A percentile compares a stretch with the other conserved stretches of the same genome.
Evolutionary conservation across 2,797 vertebrate species (phyloP).

Genomic region (Fundulus diaphanus): DNA sequence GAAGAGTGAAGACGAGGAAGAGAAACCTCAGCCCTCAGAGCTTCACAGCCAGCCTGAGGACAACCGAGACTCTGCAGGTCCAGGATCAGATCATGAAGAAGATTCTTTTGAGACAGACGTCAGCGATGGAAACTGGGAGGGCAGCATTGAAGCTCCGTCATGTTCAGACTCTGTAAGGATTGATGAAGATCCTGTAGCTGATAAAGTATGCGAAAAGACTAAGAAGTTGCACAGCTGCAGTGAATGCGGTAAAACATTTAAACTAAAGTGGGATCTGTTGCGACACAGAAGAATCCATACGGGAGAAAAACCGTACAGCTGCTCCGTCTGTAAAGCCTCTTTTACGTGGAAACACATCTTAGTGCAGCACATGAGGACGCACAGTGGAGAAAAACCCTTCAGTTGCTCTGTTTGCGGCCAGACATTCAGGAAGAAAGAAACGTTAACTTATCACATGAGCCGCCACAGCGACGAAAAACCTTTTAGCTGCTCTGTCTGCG

Average conservation of each 20-base stretch:
- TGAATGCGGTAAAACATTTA: constrained; percentile 10
- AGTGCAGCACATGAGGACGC: constrained; percentile 3
- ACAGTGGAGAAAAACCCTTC: constrained; percentile 5
- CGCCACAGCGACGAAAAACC: constrained; percentile 11
- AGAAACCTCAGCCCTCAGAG: constrained; percentile 2
- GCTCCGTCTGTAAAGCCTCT: not conserved
- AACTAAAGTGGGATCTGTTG: not conserved
- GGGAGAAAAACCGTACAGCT: constrained; percentile 6
- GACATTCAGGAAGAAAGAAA: constrained; percentile 2
- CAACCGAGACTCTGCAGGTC: not conserved
- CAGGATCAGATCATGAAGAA: not conserved
- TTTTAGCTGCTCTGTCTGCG: constrained; percentile 14
- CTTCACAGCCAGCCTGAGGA: not conserved
- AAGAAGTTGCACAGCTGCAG: not conserved
- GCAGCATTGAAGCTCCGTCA: not conserved
- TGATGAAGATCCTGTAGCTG: not conserved
- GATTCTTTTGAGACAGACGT: constrained; percentile 2
- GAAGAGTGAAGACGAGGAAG: constrained; percentile 27
- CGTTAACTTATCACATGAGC: constrained; percentile 3
- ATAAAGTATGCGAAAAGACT: not conserved
- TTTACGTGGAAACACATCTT: not conserved
- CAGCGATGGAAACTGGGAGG: constrained; percentile 4
- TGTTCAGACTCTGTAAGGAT: not conserved
- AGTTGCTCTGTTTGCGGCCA: constrained; percentile 7
- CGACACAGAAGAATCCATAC: constrained; percentile 10